Percentiles rank a stretch among this genome's conserved stretches.
Conservation (phyloP, 2,113 vertebrate species). For the Ameiurus melas region DNA sequence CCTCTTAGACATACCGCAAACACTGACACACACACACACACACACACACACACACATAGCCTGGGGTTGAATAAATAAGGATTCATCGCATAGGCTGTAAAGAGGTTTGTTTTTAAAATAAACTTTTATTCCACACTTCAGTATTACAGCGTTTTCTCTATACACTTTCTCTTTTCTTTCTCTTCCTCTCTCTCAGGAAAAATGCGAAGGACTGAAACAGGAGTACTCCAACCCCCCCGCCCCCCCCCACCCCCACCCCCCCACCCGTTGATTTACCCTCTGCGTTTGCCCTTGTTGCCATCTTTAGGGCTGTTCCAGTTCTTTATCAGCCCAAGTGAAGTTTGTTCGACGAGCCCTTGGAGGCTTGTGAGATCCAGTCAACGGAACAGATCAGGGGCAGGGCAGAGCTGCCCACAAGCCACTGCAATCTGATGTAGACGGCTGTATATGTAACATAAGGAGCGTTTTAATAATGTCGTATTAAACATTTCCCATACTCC, state of each 20-base stretch:
- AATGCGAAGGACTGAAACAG: background rate
- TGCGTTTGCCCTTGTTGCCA: background rate
- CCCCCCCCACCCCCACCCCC: no score
- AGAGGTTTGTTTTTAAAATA: slow-evolving; percentile 16
- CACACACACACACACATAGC: slow-evolving; percentile 16
- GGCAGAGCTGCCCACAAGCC: background rate
- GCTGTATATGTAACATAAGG: background rate
- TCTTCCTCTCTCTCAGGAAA: background rate
- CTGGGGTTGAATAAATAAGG: slow-evolving; percentile 15
- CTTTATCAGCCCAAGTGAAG: background rate
- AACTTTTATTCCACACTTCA: slow-evolving; percentile 26
- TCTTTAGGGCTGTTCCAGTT: background rate
- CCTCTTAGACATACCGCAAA: slow-evolving; percentile 1
- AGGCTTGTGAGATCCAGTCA: background rate
- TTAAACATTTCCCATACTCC: background rate
- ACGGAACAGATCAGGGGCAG: background rate
- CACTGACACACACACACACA: slow-evolving; percentile 26
- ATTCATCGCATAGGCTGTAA: background rate
- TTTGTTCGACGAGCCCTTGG: background rate
- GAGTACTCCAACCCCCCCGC: background rate
- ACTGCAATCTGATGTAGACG: background rate
- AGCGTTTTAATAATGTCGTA: background rate
- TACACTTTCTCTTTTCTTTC: background rate
- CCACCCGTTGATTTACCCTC: background rate
- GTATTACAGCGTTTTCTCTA: slow-evolving; percentile 3